Percentiles rank a stretch among this genome's conserved stretches.
Conservation (phyloP, 2,113 vertebrate genomes). For the Tylochromis polylepis region DNA sequence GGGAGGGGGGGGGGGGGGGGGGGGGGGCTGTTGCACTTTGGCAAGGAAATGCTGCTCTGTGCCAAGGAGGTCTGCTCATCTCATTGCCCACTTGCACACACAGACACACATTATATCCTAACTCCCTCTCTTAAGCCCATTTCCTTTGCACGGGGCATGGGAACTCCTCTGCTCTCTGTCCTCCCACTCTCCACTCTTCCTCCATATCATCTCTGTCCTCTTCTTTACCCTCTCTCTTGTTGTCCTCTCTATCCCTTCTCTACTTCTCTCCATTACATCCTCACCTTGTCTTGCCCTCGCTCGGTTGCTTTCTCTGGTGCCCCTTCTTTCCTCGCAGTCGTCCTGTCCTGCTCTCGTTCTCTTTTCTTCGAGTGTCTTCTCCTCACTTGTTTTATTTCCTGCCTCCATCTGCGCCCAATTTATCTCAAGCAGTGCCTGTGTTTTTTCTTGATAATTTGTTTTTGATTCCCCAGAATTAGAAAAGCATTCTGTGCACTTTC, state of each 20-base stretch:
- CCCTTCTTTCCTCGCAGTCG: neutral
- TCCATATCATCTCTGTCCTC: slow-evolving; percentile 65
- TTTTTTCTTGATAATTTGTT: slow-evolving; percentile 87
- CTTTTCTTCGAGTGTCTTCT: slow-evolving; percentile 45
- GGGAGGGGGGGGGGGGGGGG: too few species aligned
- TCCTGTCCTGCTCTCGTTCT: slow-evolving; percentile 15
- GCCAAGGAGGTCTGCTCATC: slow-evolving; percentile 71
- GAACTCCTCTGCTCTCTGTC: slow-evolving; percentile 71
- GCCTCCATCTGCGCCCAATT: slow-evolving; percentile 95
- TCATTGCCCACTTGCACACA: slow-evolving; percentile 59
- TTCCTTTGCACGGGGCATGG: slow-evolving; percentile 78
- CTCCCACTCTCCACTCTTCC: slow-evolving; percentile 58
- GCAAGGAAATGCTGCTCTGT: slow-evolving; percentile 50
- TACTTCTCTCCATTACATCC: slow-evolving; percentile 34
- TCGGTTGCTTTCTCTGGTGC: slow-evolving; percentile 41
- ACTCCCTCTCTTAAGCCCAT: slow-evolving; percentile 68
- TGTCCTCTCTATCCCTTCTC: slow-evolving; percentile 7
- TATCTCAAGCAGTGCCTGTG: slow-evolving; percentile 80
- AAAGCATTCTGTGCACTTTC: slow-evolving; percentile 84
- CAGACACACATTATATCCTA: slow-evolving; percentile 34
- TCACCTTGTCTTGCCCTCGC: slow-evolving; percentile 44
- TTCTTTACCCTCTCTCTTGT: slow-evolving; percentile 54
- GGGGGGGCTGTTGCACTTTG: slow-evolving; percentile 46
- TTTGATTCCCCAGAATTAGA: slow-evolving; percentile 96
- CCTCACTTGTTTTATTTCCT: slow-evolving; percentile 68